Percentiles rank a stretch among this genome's conserved stretches.
Conservation (phyloP, 2,888 invertebrate species). For the Oscheius onirici region DNA sequence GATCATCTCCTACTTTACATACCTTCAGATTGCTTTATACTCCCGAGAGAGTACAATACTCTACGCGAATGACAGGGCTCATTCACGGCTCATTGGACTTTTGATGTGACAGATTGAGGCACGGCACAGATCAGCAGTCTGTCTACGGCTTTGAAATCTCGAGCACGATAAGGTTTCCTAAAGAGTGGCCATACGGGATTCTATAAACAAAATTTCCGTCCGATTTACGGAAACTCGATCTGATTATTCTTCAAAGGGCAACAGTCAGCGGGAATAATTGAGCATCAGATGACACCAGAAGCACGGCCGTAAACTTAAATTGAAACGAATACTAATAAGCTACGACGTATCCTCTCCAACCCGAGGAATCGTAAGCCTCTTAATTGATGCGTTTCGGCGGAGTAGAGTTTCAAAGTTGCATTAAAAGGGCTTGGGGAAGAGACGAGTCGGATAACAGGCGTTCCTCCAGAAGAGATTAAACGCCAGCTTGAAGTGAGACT, state of each 20-base stretch:
- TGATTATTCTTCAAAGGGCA: constrained; percentile 3
- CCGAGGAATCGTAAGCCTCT: constrained; percentile 12
- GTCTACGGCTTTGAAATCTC: background rate
- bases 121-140: background rate
- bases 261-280: background rate
- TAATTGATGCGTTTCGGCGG: constrained; percentile 28
- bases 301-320: background rate
- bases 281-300: no score
- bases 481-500: constrained; percentile 2
- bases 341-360: background rate
- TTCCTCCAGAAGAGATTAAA: background rate
- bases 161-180: background rate
- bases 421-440: constrained; percentile 2
- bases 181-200: background rate
- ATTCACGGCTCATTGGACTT: constrained; percentile 25
- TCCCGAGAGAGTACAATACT: background rate
- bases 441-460: background rate
- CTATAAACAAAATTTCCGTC: constrained; percentile 1
- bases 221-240: constrained; percentile 22
- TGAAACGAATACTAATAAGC: background rate
- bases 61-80: background rate
- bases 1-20: constrained; percentile 5
- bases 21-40: background rate
- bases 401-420: constrained; percentile 22
- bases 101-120: constrained; percentile 32